Percentiles rank a stretch among this genome's conserved stretches.
phyloP scores from a whole-genome alignment of 2,888 invertebrate genomes.

The Epirrhoe alternata region DNA sequence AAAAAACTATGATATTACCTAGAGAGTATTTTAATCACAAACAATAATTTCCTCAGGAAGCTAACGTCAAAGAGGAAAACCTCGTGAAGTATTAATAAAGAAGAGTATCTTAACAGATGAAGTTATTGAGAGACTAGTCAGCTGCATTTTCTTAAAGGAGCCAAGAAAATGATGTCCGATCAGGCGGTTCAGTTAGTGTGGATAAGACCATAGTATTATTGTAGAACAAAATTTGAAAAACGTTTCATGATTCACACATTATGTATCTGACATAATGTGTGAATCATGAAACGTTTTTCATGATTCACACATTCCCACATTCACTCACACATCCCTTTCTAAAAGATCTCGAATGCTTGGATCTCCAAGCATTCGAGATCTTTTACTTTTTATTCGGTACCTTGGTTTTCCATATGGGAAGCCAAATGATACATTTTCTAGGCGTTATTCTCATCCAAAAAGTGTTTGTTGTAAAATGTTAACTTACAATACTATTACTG shows the following conservation, averaged over 20 bases:
- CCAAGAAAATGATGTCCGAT: conserved; percentile 81
- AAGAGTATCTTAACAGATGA: conserved; percentile 76
- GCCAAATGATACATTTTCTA: too few relatives aligned
- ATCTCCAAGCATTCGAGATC: too few relatives aligned
- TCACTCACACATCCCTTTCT: too few relatives aligned
- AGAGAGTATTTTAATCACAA: conserved; percentile 40
- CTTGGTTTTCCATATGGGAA: too few relatives aligned
- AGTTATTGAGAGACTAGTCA: conserved; percentile 77
- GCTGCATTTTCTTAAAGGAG: conserved; percentile 84
- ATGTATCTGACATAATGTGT: too few relatives aligned
- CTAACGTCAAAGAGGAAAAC: conserved; percentile 58
- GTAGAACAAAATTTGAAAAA: not conserved
- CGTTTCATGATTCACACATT: too few relatives aligned
- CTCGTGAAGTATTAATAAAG: conserved; percentile 75
- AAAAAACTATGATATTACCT: conserved; percentile 10
- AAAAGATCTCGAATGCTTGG: too few relatives aligned
- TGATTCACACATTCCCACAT: too few relatives aligned
- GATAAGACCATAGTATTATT: conserved; percentile 47
- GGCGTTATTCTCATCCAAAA: too few relatives aligned
- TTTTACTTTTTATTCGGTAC: too few relatives aligned
- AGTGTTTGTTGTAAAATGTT: too few relatives aligned
- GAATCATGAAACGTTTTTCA: not conserved
- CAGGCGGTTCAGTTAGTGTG: conserved; percentile 52
- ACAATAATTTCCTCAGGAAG: conserved; percentile 54
- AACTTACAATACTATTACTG: too few relatives aligned